These are phyloP conservation scores for Lasioglossum baleicum DNA, from an alignment of 1,140 invertebrate genomes.

Conservation along the genomic window DNA sequence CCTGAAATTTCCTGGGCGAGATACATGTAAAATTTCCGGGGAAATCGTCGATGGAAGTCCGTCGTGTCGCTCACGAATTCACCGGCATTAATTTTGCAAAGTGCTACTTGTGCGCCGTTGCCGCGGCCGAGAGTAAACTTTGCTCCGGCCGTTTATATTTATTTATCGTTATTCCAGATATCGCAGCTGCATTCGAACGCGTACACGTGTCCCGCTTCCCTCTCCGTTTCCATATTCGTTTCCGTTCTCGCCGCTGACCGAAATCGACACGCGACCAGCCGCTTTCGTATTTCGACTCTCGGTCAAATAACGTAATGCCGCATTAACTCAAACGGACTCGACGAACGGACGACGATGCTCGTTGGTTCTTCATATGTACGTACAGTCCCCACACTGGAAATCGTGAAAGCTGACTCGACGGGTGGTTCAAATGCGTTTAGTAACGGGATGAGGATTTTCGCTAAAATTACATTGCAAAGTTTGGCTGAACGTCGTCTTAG, in stretches of 20 bases:
- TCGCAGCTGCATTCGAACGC: background rate
- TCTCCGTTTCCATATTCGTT: background rate
- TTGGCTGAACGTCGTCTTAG: too few relatives aligned
- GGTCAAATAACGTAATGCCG: too few relatives aligned
- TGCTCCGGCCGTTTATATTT: background rate
- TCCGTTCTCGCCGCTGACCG: background rate
- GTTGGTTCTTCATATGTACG: too few relatives aligned
- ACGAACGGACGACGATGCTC: too few relatives aligned
- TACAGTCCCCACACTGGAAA: too few relatives aligned
- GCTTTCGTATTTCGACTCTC: too few relatives aligned
- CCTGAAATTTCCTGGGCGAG: background rate
- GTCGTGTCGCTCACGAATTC: background rate
- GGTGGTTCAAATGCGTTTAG: too few relatives aligned
- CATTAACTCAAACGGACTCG: too few relatives aligned
- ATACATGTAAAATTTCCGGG: constrained; percentile 7
- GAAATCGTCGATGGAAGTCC: constrained; percentile 17
- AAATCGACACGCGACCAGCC: background rate
- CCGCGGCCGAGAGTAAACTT: background rate
- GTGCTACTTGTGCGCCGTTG: background rate
- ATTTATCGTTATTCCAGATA: background rate
- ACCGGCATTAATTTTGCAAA: constrained; percentile 23
- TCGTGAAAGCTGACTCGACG: too few relatives aligned
- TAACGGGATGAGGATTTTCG: too few relatives aligned
- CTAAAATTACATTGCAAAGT: too few relatives aligned
- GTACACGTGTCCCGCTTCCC: too few relatives aligned